Evolutionary conservation across 2,888 invertebrate genomes (phyloP), one percentile per base, ranked within the genome.

Genomic region (Seira sanloemensis): DNA sequence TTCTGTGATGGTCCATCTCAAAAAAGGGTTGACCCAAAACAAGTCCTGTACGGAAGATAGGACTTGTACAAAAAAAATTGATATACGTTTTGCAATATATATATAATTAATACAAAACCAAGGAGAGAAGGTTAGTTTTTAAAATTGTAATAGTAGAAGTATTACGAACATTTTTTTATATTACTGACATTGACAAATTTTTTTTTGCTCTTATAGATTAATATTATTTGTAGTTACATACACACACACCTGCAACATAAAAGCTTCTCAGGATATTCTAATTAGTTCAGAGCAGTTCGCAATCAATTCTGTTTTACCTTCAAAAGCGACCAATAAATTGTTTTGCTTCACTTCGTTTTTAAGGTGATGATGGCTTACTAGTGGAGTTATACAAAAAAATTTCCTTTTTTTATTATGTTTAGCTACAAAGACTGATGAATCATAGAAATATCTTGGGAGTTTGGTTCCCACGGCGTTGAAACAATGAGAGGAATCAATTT

Each of bases 401-500:
- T n/a, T n/a, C n/a, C n/a, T n/a, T n/a, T n/a, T 27, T 65, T 82
- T 58, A 58, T 58, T 58, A n/a, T n/a, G n/a, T n/a, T 78, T 83
- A 83, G 83, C 83, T 83, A 83, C 78, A 78, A 78, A 83, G 83
- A 83, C 83, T 84, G 75, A 58, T 58, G 58, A 84, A 78, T 84
- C 74, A 79, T 84, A 79, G 84, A 84, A 84, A 79, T 76, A 78
- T 84, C 75, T 84, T n/a, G 69, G 84, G 78, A 74, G 68, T 78
- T n/a, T 78, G 73, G 75, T 71, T 84, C 73, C 74, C 58, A 58
- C 58, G 74, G 74, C 82, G 82, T 67, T 77, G 82, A 83, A 83
- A 76, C 46, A 83, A 83, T 72, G 77, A 85, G 86, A 88, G 88
- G 88, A 88, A 88, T 88, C 85, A 88, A 86, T 88, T 86, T 86